phyloP scores from a whole-genome alignment of 2,888 invertebrate genomes.

The Andrena flavipes region DNA sequence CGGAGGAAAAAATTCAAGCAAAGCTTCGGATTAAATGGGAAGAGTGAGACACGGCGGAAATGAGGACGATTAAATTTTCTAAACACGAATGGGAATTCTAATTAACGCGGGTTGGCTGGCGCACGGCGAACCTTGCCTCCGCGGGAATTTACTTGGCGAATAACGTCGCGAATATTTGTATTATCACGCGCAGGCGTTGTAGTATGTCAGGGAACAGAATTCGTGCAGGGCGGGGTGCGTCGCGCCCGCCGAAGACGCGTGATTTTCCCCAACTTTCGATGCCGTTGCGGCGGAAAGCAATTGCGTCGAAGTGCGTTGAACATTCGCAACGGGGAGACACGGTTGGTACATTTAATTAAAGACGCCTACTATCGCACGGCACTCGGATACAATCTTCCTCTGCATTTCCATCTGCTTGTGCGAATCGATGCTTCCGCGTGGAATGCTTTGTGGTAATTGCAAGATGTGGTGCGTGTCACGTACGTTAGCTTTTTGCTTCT shows the following conservation, averaged over 20 bases:
- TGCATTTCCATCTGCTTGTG: background rate
- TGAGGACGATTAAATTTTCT: slow-evolving; percentile 14
- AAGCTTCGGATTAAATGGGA: slow-evolving; percentile 19
- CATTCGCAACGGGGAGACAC: background rate
- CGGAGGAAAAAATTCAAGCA: background rate
- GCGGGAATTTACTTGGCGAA: background rate
- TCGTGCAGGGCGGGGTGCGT: background rate
- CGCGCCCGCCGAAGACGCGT: background rate
- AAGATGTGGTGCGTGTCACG: no score
- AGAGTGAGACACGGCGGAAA: background rate
- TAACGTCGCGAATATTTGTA: slow-evolving; percentile 20
- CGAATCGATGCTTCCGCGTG: no score
- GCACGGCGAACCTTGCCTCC: background rate
- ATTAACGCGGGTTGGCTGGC: slow-evolving; percentile 15
- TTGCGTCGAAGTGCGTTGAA: slow-evolving; percentile 13
- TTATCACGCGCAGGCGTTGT: background rate
- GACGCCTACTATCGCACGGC: background rate
- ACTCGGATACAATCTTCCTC: background rate
- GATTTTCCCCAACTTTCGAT: slow-evolving; percentile 24
- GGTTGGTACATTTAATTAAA: slow-evolving; percentile 29
- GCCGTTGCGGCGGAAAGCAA: slow-evolving; percentile 22
- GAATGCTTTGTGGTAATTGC: no score
- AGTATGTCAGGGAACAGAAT: slow-evolving; percentile 1
- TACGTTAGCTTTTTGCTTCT: background rate
- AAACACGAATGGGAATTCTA: slow-evolving; percentile 13